Evolutionary conservation across 2,797 vertebrate genomes (phyloP), one percentile per base, ranked within the genome.

Genomic region (Microtus agrestis): DNA sequence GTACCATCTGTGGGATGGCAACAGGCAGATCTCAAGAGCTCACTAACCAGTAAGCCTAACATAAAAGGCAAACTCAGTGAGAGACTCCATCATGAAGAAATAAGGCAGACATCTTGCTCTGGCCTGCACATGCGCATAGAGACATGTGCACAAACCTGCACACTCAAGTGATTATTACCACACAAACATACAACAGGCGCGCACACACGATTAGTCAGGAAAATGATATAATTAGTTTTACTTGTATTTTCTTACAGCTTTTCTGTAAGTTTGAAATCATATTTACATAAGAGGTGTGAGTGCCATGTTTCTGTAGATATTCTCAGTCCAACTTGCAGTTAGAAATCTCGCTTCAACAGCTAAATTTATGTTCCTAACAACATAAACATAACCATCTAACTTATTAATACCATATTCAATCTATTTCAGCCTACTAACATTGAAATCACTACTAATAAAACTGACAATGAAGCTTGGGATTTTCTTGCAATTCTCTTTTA

Each of bases 211-310:
- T 73, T 25, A 77, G 71, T 71, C 4, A 40, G 40, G 43, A 61
- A 97, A 84, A 61, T 3, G n/a, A 12, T 69, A 59, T 69, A 69
- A 81, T 63, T 34, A 17, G 71, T 65, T 90, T 95, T 51, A 37
- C 59, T 94, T 56, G 34, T 59, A 81, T 21, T 76, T 69, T 95
- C 56, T 87, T 86, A 21, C 17, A 84, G 61, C 48, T 82, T 94
- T 71, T 80, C n/a, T 91, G n/a, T 76, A 89, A 61, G 7, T 82
- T 89, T 90, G 63, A 82, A 90, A 71, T 92, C 56, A 79, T 82
- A 93, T 63, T 29, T 13, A 87, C 86, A 91, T 31, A 46, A 69
- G 92, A 88, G 46, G 4, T 78, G 7, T 74, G 74, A 34, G 84
- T 67, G 82, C 51, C 59, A 31, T 87, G 27, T 74, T 91, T 79